Evolutionary conservation across 2,888 invertebrate genomes (phyloP).

Genomic region (Drosophila pseudotakahashii): DNA sequence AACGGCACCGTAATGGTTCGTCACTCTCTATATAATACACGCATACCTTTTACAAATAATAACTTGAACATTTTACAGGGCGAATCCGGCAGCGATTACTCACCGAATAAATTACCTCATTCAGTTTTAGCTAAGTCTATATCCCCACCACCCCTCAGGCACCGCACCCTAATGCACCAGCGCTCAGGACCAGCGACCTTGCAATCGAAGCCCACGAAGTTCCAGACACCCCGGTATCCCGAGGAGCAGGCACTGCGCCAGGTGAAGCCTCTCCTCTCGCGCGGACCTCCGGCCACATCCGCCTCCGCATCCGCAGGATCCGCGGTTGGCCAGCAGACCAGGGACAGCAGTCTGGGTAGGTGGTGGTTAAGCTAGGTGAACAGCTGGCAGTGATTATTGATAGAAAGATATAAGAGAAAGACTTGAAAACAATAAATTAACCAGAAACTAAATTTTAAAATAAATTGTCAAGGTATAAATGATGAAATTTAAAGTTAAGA

Average conservation of each 20-base stretch:
- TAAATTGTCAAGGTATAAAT: too few relatives aligned
- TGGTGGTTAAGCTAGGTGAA: constrained; percentile 15
- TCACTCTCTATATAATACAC: too few relatives aligned
- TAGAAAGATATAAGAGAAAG: too few relatives aligned
- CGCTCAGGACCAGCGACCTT: constrained; percentile 84
- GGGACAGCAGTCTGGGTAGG: constrained; percentile 84
- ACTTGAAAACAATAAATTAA: too few relatives aligned
- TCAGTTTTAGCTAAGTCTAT: constrained; percentile 84
- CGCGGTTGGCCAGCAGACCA: constrained; percentile 74
- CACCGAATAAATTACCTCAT: constrained; percentile 86
- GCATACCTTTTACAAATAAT: not conserved
- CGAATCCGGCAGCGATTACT: constrained; percentile 88
- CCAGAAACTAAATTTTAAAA: too few relatives aligned
- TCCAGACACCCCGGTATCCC: constrained; percentile 84
- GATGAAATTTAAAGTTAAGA: too few relatives aligned
- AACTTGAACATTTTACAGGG: constrained; percentile 83
- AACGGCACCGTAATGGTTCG: constrained; percentile 85
- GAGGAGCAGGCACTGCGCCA: constrained; percentile 84
- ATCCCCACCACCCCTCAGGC: constrained; percentile 85
- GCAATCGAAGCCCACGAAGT: constrained; percentile 83
- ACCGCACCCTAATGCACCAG: constrained; percentile 84
- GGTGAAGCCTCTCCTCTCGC: constrained; percentile 78
- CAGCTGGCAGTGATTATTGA: constrained; percentile 14
- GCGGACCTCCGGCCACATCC: constrained; percentile 63
- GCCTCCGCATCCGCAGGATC: constrained; percentile 27